Evolutionary conservation across 2,113 vertebrate species (phyloP).

Genomic region (Dicerorhinus sumatrensis): DNA sequence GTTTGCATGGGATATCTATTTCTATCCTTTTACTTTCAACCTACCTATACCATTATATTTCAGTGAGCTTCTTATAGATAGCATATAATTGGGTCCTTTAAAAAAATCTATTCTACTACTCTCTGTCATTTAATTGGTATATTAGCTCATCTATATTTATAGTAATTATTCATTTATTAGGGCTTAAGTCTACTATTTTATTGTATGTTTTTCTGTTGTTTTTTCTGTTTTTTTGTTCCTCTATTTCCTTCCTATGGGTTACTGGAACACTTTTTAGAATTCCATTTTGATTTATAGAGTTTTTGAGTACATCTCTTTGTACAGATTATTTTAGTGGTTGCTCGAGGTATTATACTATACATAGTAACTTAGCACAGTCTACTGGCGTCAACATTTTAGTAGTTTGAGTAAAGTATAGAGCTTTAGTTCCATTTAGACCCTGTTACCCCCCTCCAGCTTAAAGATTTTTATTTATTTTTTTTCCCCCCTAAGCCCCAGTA

Average conservation of each 20-base stretch:
- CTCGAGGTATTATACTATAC: not conserved
- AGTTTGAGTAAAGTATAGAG: not conserved
- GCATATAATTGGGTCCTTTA: not conserved
- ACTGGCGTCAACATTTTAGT: not conserved
- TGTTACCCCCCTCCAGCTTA: no score
- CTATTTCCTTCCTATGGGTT: not conserved
- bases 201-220: not conserved
- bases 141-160: not conserved
- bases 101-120: not conserved
- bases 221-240: not conserved
- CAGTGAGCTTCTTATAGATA: not conserved
- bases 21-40: not conserved
- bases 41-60: not conserved
- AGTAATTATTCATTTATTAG: not conserved
- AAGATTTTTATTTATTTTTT: no score
- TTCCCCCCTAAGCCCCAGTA: no score
- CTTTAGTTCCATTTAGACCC: no score
- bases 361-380: not conserved
- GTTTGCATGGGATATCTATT: not conserved
- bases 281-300: not conserved
- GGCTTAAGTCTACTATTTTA: not conserved
- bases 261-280: not conserved
- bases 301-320: not conserved
- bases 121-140: not conserved
- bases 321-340: not conserved